Base-by-base conservation (phyloP, 2,797 vertebrate species). In the Choloepus didactylus region DNA sequence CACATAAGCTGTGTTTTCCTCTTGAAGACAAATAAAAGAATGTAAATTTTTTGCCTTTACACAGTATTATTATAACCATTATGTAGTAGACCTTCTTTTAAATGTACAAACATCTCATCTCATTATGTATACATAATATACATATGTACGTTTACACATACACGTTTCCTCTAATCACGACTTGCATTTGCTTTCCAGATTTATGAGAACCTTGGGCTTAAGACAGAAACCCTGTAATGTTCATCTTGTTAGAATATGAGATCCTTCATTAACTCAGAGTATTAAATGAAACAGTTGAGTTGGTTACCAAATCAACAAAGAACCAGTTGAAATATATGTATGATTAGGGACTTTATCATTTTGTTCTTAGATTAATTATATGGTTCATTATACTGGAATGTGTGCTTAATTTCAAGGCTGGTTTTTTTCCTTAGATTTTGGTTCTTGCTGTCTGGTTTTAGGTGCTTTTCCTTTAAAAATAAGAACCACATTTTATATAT, bases 261-360 rank as follows among this genome's bases (percentile, higher is more conserved):
- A 94, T 88, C 96, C 97, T 95, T 98, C 98, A 98, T 98, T 98
- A 98, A 97, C 97, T 97, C 88, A 0, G 75, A 96, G 97, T 83
- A 98, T 98, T 98, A 98, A 98, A 98, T 98, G 97, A 98, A 98
- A 98, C 98, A 98, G 97, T 97, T 98, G 98, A 98, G 97, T 97
- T 98, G 97, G 97, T 96, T 96, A 97, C 98, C 98, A 97, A 98
- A 98, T 98, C 38, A 80, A 95, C 96, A 98, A 93, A 97, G 97
- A 95, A 97, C 64, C 97, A 95, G 95, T 96, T 95, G 93, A 97
- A 56, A 91, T 97, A 94, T 97, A 96, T 97, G 98, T 96, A 9
- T 23, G 96, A 98, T 89, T 97, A 98, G 93, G 81, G 96, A 96
- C 95, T 98, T 97, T 86, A 97, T 97, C 95, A 90, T 98, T 97